Evolutionary conservation across 2,888 invertebrate species (phyloP).

Genomic region (Blomia tropicalis): DNA sequence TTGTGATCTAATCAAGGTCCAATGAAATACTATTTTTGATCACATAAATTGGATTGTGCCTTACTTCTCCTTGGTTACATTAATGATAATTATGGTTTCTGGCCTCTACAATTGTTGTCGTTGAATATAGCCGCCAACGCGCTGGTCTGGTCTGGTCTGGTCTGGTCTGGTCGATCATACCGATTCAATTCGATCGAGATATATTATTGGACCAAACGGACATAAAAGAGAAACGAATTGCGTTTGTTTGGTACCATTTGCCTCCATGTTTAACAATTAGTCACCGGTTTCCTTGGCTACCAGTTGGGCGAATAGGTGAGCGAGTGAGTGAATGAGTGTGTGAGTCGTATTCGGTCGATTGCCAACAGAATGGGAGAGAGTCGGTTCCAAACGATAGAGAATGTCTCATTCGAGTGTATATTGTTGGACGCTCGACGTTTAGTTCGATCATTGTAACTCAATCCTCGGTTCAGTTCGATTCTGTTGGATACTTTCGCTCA

Average conservation of each 20-base stretch:
- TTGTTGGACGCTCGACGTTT: not conserved
- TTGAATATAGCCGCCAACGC: no score
- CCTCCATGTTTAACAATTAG: slow-evolving; percentile 4
- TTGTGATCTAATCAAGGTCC: not conserved
- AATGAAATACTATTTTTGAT: not conserved
- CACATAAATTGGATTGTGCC: not conserved
- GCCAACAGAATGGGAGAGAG: not conserved
- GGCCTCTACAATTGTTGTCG: no score
- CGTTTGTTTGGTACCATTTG: not conserved
- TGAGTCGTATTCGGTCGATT: not conserved
- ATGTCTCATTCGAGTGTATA: not conserved
- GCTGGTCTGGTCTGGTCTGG: no score
- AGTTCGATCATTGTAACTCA: no score
- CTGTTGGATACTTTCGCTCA: not conserved
- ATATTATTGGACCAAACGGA: not conserved
- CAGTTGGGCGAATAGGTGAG: no score
- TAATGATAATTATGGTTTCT: slow-evolving; percentile 5
- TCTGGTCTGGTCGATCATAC: no score
- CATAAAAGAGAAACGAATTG: not conserved
- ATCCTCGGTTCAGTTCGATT: no score
- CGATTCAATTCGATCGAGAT: no score
- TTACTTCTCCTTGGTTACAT: slow-evolving; percentile 9
- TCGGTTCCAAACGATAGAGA: not conserved
- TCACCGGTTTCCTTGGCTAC: not conserved
- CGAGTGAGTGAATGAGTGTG: no score